phyloP scores from a whole-genome alignment of 2,113 vertebrate genomes.

The Callocephalon fimbriatum region DNA sequence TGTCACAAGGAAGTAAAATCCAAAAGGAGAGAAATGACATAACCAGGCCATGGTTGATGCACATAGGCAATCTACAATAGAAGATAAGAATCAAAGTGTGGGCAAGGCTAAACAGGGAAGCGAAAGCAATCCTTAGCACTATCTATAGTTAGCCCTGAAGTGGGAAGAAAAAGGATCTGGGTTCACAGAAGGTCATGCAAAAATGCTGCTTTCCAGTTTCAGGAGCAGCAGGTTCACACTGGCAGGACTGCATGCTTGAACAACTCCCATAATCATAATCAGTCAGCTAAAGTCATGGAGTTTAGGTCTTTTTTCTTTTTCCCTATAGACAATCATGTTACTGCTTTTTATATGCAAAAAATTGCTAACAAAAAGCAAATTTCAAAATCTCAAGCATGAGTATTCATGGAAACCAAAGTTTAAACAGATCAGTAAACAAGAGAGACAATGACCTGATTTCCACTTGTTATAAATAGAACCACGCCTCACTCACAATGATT shows the following conservation, averaged over 20 bases:
- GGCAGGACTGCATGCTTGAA: neutral
- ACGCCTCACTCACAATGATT: constrained; percentile 11
- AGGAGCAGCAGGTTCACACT: neutral
- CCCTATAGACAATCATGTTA: neutral
- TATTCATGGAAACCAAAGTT: constrained; percentile 37
- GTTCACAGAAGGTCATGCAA: neutral
- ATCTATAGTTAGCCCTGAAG: neutral
- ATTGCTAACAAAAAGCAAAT: neutral
- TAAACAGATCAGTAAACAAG: constrained; percentile 53
- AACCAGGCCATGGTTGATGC: neutral
- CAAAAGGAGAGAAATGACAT: neutral
- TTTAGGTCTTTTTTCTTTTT: neutral
- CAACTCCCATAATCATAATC: neutral
- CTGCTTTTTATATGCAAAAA: neutral
- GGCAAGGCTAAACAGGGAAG: neutral
- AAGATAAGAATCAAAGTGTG: neutral
- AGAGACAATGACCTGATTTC: constrained; percentile 43
- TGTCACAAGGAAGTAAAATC: neutral
- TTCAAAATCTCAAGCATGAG: constrained; percentile 1
- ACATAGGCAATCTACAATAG: neutral
- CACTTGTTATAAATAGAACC: neutral
- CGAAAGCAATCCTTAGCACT: neutral
- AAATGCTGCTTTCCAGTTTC: neutral
- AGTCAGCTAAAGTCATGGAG: neutral
- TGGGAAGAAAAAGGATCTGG: neutral